Conservation (phyloP, 2,113 vertebrate genomes). For the Naja naja region DNA sequence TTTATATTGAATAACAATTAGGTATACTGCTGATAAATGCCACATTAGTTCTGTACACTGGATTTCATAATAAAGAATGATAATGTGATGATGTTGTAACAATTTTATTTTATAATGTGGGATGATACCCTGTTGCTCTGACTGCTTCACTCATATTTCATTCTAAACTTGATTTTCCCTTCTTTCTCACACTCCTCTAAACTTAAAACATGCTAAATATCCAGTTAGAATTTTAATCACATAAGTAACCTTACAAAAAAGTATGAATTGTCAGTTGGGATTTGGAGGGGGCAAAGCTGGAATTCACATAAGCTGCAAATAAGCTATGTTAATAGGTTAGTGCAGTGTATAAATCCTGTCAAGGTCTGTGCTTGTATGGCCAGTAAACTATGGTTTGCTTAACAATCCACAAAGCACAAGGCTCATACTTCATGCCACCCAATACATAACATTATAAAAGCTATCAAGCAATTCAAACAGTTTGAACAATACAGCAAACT, state of each 20-base stretch:
- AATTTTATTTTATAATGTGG: not conserved
- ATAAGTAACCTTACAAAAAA: not conserved
- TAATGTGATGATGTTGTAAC: not conserved
- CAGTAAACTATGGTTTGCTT: not conserved
- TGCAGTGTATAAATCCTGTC: not conserved
- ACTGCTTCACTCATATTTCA: not conserved
- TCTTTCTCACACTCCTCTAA: not conserved
- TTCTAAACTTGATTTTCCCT: not conserved
- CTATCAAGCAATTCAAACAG: not conserved
- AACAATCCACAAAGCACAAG: not conserved
- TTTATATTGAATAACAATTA: not conserved
- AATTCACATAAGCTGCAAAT: not conserved
- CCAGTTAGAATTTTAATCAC: not conserved
- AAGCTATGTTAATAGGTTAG: not conserved
- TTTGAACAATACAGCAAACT: not conserved
- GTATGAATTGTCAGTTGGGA: not conserved
- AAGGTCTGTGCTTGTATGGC: not conserved
- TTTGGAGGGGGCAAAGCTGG: not conserved
- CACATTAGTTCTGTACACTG: fast-evolving
- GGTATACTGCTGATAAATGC: not conserved
- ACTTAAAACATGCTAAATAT: not conserved
- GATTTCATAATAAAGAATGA: not conserved
- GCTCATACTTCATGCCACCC: not conserved
- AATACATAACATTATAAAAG: not conserved
- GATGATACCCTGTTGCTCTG: not conserved